Percentiles rank a stretch among this genome's conserved stretches.
Evolutionary conservation across 2,113 vertebrate genomes (phyloP).

Genomic region (Plestiodon gilberti): DNA sequence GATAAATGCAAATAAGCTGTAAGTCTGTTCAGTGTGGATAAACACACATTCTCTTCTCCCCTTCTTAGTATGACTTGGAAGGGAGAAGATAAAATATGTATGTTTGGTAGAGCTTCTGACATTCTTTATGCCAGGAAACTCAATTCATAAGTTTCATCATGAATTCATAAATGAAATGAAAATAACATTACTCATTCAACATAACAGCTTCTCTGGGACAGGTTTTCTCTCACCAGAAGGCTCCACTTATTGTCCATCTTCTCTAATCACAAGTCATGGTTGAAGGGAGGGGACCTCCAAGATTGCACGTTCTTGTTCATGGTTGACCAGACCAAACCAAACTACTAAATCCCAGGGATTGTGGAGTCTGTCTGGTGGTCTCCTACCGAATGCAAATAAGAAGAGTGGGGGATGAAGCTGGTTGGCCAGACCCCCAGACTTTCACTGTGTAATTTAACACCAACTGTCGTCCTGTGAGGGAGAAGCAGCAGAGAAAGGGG

Average conservation of each 20-base stretch:
- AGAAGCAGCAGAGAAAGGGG: too few species aligned
- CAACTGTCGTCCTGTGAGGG: background rate
- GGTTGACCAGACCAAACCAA: background rate
- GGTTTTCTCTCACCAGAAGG: background rate
- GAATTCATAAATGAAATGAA: background rate
- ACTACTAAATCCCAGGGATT: background rate
- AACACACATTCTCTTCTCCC: fast-evolving
- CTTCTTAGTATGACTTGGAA: background rate
- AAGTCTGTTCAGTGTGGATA: fast-evolving
- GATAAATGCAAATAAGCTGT: fast-evolving
- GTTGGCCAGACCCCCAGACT: background rate
- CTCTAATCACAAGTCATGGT: background rate
- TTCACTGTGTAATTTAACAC: too few species aligned
- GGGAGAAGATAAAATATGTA: background rate
- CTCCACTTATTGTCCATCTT: background rate
- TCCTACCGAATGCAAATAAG: background rate
- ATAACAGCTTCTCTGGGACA: background rate
- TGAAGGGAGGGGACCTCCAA: background rate
- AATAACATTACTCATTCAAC: background rate
- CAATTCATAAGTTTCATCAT: background rate
- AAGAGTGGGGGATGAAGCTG: background rate
- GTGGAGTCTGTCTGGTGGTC: background rate
- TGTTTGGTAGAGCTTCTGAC: background rate
- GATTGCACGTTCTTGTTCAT: background rate
- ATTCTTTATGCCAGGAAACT: background rate